A percentile compares a stretch with the other conserved stretches of the same genome.
These are phyloP conservation scores for Gambelia wislizenii DNA, from an alignment of 2,797 vertebrate species.

Conservation along the genomic window DNA sequence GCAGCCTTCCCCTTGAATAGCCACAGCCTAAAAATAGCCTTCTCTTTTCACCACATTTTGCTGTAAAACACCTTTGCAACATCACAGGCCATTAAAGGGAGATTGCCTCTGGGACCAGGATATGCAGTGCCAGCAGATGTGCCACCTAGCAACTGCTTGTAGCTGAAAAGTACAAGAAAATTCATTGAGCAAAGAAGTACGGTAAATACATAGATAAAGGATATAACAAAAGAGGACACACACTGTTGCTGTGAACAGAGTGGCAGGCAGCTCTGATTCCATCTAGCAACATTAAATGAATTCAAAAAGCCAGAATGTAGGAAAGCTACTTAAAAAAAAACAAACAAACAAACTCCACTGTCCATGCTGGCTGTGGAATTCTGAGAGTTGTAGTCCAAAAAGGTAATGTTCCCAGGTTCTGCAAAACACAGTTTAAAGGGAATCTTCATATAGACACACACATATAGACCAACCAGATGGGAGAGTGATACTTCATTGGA, in stretches of 20 bases:
- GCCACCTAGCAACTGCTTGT: background rate
- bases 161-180: background rate
- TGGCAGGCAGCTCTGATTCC: background rate
- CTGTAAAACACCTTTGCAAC: background rate
- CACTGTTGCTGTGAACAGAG: background rate
- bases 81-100: background rate
- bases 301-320: too few relatives aligned
- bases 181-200: background rate
- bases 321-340: too few relatives aligned
- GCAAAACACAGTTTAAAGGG: background rate
- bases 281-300: background rate
- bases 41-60: background rate
- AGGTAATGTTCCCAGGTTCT: too few relatives aligned
- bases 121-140: background rate
- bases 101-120: background rate
- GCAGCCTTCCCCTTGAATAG: background rate
- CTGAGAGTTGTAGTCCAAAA: background rate
- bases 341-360: too few relatives aligned
- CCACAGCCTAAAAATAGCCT: constrained; percentile 1
- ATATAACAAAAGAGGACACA: background rate
- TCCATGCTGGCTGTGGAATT: background rate
- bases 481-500: background rate
- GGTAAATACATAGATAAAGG: background rate
- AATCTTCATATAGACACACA: background rate
- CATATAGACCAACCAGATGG: background rate